Evolutionary conservation across 2,113 vertebrate species (phyloP).

Genomic region (mouse (Mus musculus)): DNA sequence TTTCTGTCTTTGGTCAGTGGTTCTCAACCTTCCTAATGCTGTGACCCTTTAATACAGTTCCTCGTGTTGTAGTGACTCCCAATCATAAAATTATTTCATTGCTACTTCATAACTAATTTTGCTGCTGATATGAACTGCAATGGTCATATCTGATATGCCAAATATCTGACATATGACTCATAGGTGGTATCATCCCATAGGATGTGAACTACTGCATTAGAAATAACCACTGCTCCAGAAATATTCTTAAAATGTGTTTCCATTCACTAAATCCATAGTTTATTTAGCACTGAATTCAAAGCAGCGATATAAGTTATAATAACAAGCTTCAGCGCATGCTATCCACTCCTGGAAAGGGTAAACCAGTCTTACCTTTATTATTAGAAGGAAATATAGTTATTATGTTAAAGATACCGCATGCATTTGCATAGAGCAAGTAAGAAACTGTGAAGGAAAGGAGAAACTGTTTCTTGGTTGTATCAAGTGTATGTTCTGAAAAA

Average conservation of each 20-base stretch:
- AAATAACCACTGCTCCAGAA: background rate
- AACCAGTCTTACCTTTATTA: background rate
- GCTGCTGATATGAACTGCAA: background rate
- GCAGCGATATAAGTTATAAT: background rate
- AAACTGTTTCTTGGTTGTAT: conserved; percentile 1
- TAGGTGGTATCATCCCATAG: background rate
- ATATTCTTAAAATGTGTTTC: background rate
- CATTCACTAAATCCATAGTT: background rate
- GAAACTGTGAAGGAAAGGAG: background rate
- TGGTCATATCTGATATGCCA: too few species aligned
- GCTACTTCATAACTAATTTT: background rate
- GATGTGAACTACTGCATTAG: background rate
- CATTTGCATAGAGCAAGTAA: background rate
- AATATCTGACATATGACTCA: background rate
- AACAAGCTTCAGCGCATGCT: background rate
- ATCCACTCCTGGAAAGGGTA: background rate
- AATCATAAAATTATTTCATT: background rate
- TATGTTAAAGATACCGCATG: background rate
- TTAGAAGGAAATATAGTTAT: background rate
- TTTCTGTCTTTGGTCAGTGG: background rate
- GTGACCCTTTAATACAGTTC: background rate
- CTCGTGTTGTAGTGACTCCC: background rate
- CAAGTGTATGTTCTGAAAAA: background rate
- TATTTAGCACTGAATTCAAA: background rate
- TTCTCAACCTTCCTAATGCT: background rate